phyloP scores from a whole-genome alignment of 2,113 vertebrate species.

The Psittacus erithacus region DNA sequence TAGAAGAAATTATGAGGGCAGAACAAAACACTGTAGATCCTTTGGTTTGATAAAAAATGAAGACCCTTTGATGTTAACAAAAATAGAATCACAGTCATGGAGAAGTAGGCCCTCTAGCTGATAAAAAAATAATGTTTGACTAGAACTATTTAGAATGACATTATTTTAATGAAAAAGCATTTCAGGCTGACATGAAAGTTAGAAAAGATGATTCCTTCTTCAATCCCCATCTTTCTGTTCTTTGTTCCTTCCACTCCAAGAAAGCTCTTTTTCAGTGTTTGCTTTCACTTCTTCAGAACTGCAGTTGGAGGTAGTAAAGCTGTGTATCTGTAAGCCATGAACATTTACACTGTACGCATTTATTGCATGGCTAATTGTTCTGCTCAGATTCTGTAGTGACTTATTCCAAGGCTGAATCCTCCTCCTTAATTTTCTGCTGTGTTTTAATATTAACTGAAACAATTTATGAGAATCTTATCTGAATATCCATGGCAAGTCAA shows the following conservation, averaged over 20 bases:
- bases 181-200: not conserved
- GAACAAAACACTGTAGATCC: not conserved
- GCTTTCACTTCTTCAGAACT: not conserved
- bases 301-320: not conserved
- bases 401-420: not conserved
- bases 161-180: not conserved
- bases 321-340: not conserved
- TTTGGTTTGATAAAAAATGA: slow-evolving; percentile 6
- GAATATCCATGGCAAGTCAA: not conserved
- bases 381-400: not conserved
- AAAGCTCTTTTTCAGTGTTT: not conserved
- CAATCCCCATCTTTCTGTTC: not conserved
- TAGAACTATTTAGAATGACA: not conserved
- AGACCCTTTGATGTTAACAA: not conserved
- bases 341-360: not conserved
- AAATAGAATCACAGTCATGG: not conserved
- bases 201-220: not conserved
- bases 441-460: not conserved
- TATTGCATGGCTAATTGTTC: not conserved
- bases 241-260: not conserved
- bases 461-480: not conserved
- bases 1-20: not conserved
- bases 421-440: not conserved
- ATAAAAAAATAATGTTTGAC: not conserved
- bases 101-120: slow-evolving; percentile 51